Conservation (phyloP, 2,797 vertebrate genomes). For the Pantherophis alleghaniensis region DNA sequence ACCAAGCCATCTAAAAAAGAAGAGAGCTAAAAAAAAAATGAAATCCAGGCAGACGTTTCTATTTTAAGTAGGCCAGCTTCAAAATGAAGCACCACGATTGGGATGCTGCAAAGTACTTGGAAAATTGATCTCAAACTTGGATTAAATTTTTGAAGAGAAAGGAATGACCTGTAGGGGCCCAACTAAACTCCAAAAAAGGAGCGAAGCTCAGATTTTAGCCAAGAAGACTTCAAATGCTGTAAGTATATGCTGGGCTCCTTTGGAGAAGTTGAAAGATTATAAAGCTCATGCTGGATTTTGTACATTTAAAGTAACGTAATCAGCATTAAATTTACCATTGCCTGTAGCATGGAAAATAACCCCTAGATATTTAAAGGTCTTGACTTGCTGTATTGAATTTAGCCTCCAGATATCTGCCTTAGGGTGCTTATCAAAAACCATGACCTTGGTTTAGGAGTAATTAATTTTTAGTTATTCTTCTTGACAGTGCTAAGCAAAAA, state of each 20-base stretch:
- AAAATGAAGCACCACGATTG: background rate
- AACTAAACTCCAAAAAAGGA: background rate
- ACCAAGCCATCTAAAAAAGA: background rate
- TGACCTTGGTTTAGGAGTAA: background rate
- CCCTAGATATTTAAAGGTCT: background rate
- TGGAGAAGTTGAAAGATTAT: background rate
- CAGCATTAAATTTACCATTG: background rate
- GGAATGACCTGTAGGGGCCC: background rate
- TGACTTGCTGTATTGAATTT: background rate
- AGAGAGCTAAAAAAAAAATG: background rate
- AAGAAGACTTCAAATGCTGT: background rate
- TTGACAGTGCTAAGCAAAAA: background rate
- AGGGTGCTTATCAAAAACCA: background rate
- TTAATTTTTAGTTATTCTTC: background rate
- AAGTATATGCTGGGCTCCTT: background rate
- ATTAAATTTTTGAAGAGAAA: background rate
- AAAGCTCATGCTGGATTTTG: background rate
- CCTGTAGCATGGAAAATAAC: background rate
- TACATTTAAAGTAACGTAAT: background rate
- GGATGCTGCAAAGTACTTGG: background rate
- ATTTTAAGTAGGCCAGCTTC: background rate
- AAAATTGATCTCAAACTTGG: background rate
- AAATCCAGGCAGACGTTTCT: background rate
- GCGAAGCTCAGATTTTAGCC: background rate
- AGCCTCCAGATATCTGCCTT: background rate